Evolutionary conservation across 1,140 invertebrate species (phyloP).

Genomic region (Pristionchus pacificus): DNA sequence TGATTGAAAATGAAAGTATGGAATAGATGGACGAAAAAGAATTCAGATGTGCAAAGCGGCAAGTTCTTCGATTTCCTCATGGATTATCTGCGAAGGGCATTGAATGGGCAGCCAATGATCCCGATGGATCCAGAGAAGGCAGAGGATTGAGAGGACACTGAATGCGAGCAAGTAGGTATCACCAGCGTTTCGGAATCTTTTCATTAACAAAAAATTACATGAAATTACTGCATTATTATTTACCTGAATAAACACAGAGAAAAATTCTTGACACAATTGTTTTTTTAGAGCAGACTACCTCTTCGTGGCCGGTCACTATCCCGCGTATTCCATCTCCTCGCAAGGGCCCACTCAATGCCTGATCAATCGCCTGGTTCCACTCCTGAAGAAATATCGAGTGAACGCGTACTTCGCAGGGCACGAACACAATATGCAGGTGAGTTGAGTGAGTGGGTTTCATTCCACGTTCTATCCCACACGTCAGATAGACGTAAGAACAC

Average conservation of each 20-base stretch:
- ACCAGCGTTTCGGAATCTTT: too few species aligned
- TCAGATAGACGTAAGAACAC: too few species aligned
- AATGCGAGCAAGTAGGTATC: too few species aligned
- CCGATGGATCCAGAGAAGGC: not conserved
- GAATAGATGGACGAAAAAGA: not conserved
- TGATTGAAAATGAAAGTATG: not conserved
- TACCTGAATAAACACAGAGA: constrained; percentile 58
- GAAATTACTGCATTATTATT: constrained; percentile 18
- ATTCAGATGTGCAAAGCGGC: not conserved
- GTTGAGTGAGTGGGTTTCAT: too few species aligned
- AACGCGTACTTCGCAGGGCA: constrained; percentile 63
- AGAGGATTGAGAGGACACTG: not conserved
- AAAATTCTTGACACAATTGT: constrained; percentile 54
- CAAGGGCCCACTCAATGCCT: constrained; percentile 62
- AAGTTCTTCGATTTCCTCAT: not conserved
- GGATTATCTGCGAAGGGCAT: not conserved
- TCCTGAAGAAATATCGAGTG: constrained; percentile 61
- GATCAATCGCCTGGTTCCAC: constrained; percentile 57
- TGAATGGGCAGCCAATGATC: not conserved
- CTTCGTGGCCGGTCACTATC: constrained; percentile 63
- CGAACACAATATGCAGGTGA: constrained; percentile 58
- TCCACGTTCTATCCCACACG: too few species aligned
- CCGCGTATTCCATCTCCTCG: constrained; percentile 62
- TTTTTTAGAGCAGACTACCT: constrained; percentile 62
- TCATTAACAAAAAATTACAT: too few species aligned